Evolutionary conservation across 2,888 invertebrate genomes (phyloP).

Genomic region (Catocala fraxini): DNA sequence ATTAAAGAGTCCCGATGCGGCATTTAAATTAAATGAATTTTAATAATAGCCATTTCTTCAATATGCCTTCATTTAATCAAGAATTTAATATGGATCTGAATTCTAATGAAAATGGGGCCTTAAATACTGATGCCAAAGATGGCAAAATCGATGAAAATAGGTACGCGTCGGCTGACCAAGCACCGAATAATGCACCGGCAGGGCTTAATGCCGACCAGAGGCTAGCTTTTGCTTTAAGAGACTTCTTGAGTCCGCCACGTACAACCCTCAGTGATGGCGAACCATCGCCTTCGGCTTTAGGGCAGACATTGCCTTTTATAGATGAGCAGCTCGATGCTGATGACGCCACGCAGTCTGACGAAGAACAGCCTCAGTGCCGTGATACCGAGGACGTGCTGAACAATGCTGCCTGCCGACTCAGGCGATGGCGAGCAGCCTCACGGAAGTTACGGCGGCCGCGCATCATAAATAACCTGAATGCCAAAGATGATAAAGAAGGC

Average conservation of each 20-base stretch:
- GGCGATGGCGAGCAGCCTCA: conserved; percentile 84
- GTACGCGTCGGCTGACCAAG: conserved; percentile 58
- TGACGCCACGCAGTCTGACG: conserved; percentile 68
- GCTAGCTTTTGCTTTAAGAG: conserved; percentile 75
- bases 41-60: conserved; percentile 54
- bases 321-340: conserved; percentile 72
- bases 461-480: conserved; percentile 82
- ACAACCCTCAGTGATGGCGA: conserved; percentile 57
- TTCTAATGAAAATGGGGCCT: conserved; percentile 70
- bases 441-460: conserved; percentile 81
- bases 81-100: conserved; percentile 79
- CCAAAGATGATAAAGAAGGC: conserved; percentile 66
- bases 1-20: conserved; percentile 21
- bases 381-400: conserved; percentile 78
- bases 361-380: conserved; percentile 65
- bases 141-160: conserved; percentile 61
- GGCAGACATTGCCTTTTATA: conserved; percentile 72
- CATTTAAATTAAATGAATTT: conserved; percentile 51
- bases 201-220: conserved; percentile 73
- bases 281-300: conserved; percentile 64
- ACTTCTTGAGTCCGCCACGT: conserved; percentile 70
- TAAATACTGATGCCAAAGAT: conserved; percentile 66
- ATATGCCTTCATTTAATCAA: conserved; percentile 81
- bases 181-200: conserved; percentile 60
- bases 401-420: conserved; percentile 82